Conservation (phyloP, 2,888 invertebrate genomes). For the Smittia aterrima region DNA sequence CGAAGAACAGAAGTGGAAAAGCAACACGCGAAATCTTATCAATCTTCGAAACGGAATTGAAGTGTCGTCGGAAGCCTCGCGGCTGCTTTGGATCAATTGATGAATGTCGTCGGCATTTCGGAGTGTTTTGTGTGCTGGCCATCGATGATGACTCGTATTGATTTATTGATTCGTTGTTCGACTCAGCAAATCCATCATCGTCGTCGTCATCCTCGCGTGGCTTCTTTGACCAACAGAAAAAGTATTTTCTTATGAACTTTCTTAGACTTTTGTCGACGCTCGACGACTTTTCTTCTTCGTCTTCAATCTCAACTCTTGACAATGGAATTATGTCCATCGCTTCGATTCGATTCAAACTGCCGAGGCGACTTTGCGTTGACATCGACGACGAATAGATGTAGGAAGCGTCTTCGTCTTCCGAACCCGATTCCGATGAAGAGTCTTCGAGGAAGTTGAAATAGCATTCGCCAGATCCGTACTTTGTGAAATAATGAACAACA, state of each 20-base stretch:
- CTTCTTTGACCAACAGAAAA: background rate
- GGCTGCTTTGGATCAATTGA: conserved; percentile 46
- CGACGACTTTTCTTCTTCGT: background rate
- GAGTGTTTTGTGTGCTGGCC: conserved; percentile 41
- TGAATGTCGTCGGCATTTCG: conserved; percentile 44
- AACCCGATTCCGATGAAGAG: conserved; percentile 56
- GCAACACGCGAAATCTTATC: conserved; percentile 72
- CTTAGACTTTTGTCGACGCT: background rate
- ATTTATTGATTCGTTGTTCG: background rate
- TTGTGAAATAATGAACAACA: conserved; percentile 83
- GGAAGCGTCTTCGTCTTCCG: conserved; percentile 56
- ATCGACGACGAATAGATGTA: background rate
- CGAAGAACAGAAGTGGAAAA: conserved; percentile 71
- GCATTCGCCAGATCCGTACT: conserved; percentile 76
- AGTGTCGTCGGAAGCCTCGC: conserved; percentile 59
- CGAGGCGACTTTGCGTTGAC: conserved; percentile 20
- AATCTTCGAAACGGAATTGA: conserved; percentile 78
- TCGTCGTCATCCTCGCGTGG: background rate
- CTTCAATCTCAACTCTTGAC: conserved; percentile 47
- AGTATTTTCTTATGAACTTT: conserved; percentile 27
- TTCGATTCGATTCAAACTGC: conserved; percentile 43
- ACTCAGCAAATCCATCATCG: background rate
- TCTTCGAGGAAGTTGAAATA: conserved; percentile 65
- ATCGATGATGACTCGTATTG: conserved; percentile 4
- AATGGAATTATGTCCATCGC: conserved; percentile 59